phyloP scores from a whole-genome alignment of 2,888 invertebrate genomes.

The Caenorhabditis imperialis region DNA sequence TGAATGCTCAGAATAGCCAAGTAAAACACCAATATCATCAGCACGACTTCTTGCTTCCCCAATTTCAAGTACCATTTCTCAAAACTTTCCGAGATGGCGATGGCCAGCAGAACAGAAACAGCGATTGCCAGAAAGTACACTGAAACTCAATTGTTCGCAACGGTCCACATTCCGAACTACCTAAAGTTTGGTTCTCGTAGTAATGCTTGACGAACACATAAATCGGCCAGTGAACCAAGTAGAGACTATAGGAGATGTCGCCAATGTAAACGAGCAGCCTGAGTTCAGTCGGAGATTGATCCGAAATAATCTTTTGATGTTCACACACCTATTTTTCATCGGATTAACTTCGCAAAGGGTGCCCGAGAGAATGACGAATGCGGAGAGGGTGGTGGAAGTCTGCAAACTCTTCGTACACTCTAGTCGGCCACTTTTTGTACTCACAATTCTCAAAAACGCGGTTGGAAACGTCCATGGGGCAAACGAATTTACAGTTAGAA shows the following conservation, averaged over 20 bases:
- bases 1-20: constrained; percentile 6
- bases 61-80: constrained; percentile 56
- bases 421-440: background rate
- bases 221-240: constrained; percentile 62
- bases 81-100: constrained; percentile 43
- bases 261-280: constrained; percentile 55
- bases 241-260: constrained; percentile 59
- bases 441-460: constrained; percentile 25
- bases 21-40: constrained; percentile 43
- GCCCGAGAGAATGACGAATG: constrained; percentile 24
- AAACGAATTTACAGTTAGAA: constrained; percentile 9
- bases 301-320: background rate
- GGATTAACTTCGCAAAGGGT: constrained; percentile 19
- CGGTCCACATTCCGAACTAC: constrained; percentile 6
- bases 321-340: constrained; percentile 13
- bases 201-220: constrained; percentile 52
- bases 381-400: constrained; percentile 27
- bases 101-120: constrained; percentile 28
- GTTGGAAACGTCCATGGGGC: constrained; percentile 25
- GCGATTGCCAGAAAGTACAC: constrained; percentile 42
- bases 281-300: background rate
- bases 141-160: constrained; percentile 7
- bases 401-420: background rate
- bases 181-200: constrained; percentile 28
- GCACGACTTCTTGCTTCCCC: constrained; percentile 7